Base-by-base conservation (phyloP, 1,140 invertebrate genomes). In the Drosophila bocki region DNA sequence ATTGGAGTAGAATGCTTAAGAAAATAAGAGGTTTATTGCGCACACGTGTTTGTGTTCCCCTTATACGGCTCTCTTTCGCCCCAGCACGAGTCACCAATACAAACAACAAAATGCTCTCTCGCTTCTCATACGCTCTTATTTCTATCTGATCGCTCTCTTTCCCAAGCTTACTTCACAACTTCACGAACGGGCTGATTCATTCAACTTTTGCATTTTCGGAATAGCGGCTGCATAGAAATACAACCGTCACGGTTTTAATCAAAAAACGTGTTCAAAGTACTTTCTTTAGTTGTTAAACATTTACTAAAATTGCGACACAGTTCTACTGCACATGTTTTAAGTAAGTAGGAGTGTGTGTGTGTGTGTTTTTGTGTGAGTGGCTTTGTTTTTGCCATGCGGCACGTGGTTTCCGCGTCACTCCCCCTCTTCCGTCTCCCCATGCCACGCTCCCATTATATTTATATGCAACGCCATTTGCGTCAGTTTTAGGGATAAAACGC, bases 161-260 rank as follows among this genome's bases (percentile, higher is more conserved):
- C 67, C 65, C 9, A 75, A 60, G 26, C 41, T 41, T 44, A 80
- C 80, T 87, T 72, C 74, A 70, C 19, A 60, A 64, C 59, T 70
- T 58, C 50, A 44, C 48, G 15, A 50, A 29, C 35, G 17, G 22
- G 35, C 37, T 37, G 65, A 60, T 78, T 87, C 83, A 87, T 87
- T 87, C 77, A 87, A 72, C 58, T 84, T 88, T 88, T 87, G 80
- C 64, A 87, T 83, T 87, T 78, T 88, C 71, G 45, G 63, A 84
- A 51, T 67, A 61, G 60, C 76, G 77, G 84, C 72, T 88, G 84
- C 82, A 85, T 42, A 48, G 33, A 47, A 22, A 29, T 33, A 47
- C 17, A 48, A 65, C 26, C 12, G 19, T 48, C 32, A 58, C 33
- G 33, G 32, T 59, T 71, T 32, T 7, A 47, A 42, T 59, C 7